Evolutionary conservation across 64 coral and sea anemone genomes (phyloP).

Genomic region (Cladopsammia gracilis): DNA sequence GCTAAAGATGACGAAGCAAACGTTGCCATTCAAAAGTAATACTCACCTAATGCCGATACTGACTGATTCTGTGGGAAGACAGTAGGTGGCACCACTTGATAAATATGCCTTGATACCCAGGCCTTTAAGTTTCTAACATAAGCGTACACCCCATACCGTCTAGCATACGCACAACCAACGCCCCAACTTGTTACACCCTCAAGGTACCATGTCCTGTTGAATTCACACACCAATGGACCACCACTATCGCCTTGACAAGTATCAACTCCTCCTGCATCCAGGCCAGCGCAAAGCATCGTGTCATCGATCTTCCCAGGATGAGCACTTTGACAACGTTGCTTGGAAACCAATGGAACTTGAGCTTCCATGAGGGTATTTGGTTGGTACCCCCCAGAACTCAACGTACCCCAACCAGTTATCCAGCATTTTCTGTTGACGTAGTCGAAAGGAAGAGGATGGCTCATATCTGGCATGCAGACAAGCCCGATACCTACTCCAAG

Average conservation of each 20-base stretch:
- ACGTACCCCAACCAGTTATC: slow-evolving; percentile 47
- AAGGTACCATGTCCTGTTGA: slow-evolving; percentile 28
- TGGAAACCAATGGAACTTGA: slow-evolving; percentile 30
- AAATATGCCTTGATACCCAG: background rate
- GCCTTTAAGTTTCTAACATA: slow-evolving; percentile 14
- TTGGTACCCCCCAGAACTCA: background rate
- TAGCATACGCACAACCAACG: slow-evolving; percentile 3
- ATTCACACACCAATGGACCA: slow-evolving; percentile 52
- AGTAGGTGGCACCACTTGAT: background rate
- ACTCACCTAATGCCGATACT: background rate
- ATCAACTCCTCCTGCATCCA: slow-evolving; percentile 36
- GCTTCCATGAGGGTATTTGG: slow-evolving; percentile 53
- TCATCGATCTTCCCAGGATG: slow-evolving; percentile 19
- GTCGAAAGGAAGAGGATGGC: slow-evolving; percentile 26
- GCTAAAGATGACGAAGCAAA: no score
- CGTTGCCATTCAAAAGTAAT: no score
- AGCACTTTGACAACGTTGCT: background rate
- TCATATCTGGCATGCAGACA: slow-evolving; percentile 31
- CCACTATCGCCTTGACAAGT: slow-evolving; percentile 3
- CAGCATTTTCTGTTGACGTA: slow-evolving; percentile 41
- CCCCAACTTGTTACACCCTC: slow-evolving; percentile 39
- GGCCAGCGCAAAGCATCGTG: slow-evolving; percentile 45
- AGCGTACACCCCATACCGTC: slow-evolving; percentile 18
- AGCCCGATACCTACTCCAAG: slow-evolving; percentile 9
- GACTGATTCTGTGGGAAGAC: background rate